Base-by-base conservation (phyloP, 2,888 invertebrate genomes). In the Plagodis pulveraria region DNA sequence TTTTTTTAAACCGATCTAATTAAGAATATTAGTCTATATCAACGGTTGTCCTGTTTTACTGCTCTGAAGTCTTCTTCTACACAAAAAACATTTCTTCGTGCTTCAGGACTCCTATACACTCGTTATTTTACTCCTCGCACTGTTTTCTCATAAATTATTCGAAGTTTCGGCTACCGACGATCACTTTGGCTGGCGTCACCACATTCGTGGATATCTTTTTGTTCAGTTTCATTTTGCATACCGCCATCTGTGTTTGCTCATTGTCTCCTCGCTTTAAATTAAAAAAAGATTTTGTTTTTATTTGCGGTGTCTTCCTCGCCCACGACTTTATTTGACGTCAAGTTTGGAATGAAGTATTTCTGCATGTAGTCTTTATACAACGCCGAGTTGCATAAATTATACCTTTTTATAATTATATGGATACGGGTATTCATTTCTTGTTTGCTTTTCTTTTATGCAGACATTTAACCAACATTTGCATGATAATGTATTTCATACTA, bases 261-360 rank as follows among this genome's bases (percentile, higher is more conserved):
- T 91, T 91, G 91, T 91, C 89, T 89, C 85, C 80, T 80, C 77
- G 81, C 71, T 84, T 91, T 86, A 86, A 89, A 87, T 87, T 84
- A 82, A 88, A 89, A 89, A 87, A 87, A 83, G 76, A 79, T 78
- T 84, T 78, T 76, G 78, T 84, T 87, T 88, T 87, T 85, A 83
- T 86, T 83, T 73, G 73, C 77, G 73, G 78, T 80, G 87, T 89
- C 86, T 81, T 80, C 78, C 75, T 88, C 84, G 84, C 87, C 89
- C 88, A 88, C 88, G 81, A 87, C 83, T 91, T 91, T 91, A 91
- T 91, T 90, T 90, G 91, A 91, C 87, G 84, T 90, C 86, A 87
- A 87, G 84, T 87, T 88, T 76, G 84, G 89, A 89, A 87, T 86
- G 86, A 88, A 82, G 87, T 88, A 89, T 90, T 88, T 84, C 74